These are phyloP conservation scores for Dasypogon diadema DNA, from an alignment of 2,888 invertebrate genomes.

Conservation along the genomic window DNA sequence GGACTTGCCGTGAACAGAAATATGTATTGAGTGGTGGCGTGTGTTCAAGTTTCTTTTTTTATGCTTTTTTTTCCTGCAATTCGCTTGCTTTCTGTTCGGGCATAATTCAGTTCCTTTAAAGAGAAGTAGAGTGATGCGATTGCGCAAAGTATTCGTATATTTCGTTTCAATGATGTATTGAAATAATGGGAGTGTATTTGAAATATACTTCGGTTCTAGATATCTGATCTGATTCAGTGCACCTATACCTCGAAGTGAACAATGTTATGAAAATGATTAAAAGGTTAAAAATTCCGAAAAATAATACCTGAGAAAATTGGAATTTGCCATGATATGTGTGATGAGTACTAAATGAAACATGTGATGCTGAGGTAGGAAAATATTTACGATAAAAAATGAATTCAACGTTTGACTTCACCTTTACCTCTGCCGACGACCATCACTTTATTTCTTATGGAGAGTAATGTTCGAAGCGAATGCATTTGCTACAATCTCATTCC, in stretches of 20 bases:
- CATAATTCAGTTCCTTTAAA: slow-evolving; percentile 34
- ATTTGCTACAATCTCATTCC: too few relatives aligned
- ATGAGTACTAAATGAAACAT: background rate
- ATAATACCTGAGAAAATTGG: background rate
- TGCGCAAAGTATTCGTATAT: slow-evolving; percentile 49
- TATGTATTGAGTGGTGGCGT: slow-evolving; percentile 43
- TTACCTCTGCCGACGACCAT: background rate
- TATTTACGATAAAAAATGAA: background rate
- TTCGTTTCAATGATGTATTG: slow-evolving; percentile 18
- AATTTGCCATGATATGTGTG: background rate
- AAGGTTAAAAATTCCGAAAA: background rate
- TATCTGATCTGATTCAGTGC: background rate
- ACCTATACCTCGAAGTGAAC: background rate
- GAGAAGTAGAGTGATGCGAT: slow-evolving; percentile 36
- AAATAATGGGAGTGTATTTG: slow-evolving; percentile 22
- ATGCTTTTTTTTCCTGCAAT: slow-evolving; percentile 5
- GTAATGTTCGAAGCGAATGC: background rate
- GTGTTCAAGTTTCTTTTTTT: slow-evolving; percentile 29
- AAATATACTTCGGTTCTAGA: background rate
- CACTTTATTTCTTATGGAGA: background rate
- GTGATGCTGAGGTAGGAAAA: background rate
- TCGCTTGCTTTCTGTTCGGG: slow-evolving; percentile 42
- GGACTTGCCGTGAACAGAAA: slow-evolving; percentile 27
- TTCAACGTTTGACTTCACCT: background rate
- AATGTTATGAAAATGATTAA: background rate